Base-by-base conservation (phyloP, 1,140 invertebrate genomes). In the Pseudomyrmex cubaensis region DNA sequence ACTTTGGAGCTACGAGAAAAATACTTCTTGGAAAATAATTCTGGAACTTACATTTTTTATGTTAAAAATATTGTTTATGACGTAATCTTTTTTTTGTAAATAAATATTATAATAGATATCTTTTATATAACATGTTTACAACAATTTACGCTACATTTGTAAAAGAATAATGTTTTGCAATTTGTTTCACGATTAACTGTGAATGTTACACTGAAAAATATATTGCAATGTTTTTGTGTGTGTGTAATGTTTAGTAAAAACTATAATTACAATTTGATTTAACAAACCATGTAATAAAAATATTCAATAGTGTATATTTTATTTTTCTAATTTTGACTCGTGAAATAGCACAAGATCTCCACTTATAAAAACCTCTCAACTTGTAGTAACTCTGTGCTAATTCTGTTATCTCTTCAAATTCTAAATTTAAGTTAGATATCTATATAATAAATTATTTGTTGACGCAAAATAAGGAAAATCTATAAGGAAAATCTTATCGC, bases 1-100 rank as follows among this genome's bases (percentile, higher is more conserved):
- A 97, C 93, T 96, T 99, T 77, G 99, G 99, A 73, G 99, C 98
- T 87, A 97, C 97, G 83, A 96, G 97, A 92, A 98, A 98, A 94
- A 98, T 98, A 94, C 95, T 98, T 86, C 95, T 98, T 90, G 97
- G 97, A 95, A 98, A 98, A 96, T 98, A 96, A 91, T 75, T 57
- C 15, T 35, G 12, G 5, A 52, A 15, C 10, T 25, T 15, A 52
- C 20, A 22, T 44, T 20, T 59, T 69, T 72, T 72, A 17, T 20
- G 52, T 59, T 59, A 57, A 15, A 72, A 59, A 48, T 67, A 80
- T 85, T 48, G 2, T 52, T 52, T 35, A 7, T 35, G 5, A 35
- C 35, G 35, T 35, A 35, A 52, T 52, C 0, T 25, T 25, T 83
- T 80, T 25, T 72, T 64, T 52, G 25, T 54, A 10, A 61, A 76